Conservation (phyloP, 2,113 vertebrate genomes). For the Potamarius usumacintae region DNA sequence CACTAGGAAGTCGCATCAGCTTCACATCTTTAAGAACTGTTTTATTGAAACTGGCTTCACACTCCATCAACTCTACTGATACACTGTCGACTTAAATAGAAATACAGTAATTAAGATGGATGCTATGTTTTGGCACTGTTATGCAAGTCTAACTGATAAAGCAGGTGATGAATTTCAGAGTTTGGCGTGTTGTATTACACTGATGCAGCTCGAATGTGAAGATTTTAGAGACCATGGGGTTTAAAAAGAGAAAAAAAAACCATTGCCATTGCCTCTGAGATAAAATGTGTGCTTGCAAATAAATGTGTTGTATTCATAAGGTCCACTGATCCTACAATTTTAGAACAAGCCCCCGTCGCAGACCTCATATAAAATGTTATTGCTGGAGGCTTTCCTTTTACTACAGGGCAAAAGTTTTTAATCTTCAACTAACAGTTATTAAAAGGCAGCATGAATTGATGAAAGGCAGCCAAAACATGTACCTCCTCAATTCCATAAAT, state of each 20-base stretch:
- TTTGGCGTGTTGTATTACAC: neutral
- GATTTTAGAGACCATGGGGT: neutral
- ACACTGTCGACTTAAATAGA: no score
- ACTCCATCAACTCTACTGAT: neutral
- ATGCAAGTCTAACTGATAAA: neutral
- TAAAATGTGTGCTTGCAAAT: neutral
- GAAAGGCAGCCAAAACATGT: neutral
- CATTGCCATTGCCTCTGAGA: neutral
- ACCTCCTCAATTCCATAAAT: no score
- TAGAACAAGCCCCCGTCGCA: neutral
- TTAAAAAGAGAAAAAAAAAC: neutral
- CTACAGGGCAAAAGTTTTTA: neutral
- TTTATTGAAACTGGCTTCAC: neutral
- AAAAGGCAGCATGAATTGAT: neutral
- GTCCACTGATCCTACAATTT: neutral
- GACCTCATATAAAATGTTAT: neutral
- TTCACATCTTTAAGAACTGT: neutral
- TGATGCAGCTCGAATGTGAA: neutral
- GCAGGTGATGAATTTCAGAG: neutral
- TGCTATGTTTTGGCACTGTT: neutral
- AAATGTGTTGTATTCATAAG: neutral
- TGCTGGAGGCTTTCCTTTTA: neutral
- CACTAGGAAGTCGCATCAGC: no score
- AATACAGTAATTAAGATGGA: neutral
- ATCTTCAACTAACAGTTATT: neutral